Percentiles rank a stretch among this genome's conserved stretches.
Evolutionary conservation across 2,888 invertebrate genomes (phyloP).

Genomic region (Xestia xanthographa): DNA sequence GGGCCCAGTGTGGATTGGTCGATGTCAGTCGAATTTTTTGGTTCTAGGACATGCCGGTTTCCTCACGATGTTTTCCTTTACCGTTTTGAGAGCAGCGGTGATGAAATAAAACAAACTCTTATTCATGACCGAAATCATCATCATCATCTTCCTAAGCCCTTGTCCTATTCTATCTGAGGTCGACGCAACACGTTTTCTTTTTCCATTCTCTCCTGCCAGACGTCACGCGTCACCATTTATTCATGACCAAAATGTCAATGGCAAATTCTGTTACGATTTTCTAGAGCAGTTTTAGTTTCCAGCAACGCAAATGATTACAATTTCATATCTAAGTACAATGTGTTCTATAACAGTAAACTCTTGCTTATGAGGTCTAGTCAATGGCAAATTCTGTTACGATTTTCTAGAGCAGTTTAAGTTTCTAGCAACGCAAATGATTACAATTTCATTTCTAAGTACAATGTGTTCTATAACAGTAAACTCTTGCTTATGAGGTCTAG

Average conservation of each 20-base stretch:
- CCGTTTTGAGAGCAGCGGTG: no score
- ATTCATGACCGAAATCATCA: background rate
- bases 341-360: background rate
- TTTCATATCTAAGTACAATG: background rate
- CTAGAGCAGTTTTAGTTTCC: background rate
- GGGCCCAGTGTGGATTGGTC: no score
- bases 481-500: background rate
- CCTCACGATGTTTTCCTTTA: no score
- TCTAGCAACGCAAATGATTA: background rate
- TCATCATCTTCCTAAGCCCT: no score
- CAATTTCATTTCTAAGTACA: background rate
- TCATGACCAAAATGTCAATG: background rate
- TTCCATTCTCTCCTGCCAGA: no score
- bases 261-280: background rate
- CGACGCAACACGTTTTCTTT: no score
- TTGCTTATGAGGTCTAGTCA: background rate
- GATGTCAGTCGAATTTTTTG: no score
- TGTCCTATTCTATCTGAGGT: no score
- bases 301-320: background rate
- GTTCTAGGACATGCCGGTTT: no score
- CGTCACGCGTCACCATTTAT: no score
- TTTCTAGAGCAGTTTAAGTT: background rate
- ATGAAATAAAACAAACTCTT: no score
- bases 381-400: background rate
- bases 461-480: background rate